A percentile compares a stretch with the other conserved stretches of the same genome.
phyloP scores from a whole-genome alignment of 2,888 invertebrate genomes.

The Halictus ligatus region DNA sequence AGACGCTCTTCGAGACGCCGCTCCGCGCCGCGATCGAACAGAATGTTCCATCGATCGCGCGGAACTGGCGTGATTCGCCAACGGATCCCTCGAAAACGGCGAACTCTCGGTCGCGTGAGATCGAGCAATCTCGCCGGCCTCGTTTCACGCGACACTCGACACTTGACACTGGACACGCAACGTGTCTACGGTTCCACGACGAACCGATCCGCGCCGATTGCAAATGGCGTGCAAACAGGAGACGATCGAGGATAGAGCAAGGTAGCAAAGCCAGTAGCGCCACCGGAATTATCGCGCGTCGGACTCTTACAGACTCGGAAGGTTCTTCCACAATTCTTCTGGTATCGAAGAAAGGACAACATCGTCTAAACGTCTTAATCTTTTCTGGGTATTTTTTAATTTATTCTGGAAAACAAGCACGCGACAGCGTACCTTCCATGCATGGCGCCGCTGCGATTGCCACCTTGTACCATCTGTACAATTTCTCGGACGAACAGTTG shows the following conservation, averaged over 20 bases:
- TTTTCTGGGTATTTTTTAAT: not conserved
- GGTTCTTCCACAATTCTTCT: not conserved
- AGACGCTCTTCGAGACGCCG: not conserved
- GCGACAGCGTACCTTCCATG: not conserved
- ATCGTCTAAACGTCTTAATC: not conserved
- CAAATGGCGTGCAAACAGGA: not conserved
- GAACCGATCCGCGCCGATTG: not conserved
- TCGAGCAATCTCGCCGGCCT: not conserved
- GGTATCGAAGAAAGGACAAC: not conserved
- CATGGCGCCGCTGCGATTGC: not conserved
- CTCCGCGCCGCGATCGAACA: not conserved
- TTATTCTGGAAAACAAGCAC: not conserved
- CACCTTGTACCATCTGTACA: not conserved
- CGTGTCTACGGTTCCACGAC: not conserved
- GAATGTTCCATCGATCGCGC: not conserved
- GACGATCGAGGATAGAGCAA: not conserved
- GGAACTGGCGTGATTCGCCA: not conserved
- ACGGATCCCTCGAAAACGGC: not conserved
- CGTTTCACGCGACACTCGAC: not conserved
- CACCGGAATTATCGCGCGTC: not conserved
- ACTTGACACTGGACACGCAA: constrained; percentile 7
- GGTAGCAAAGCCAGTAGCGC: constrained; percentile 1
- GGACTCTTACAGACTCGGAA: not conserved
- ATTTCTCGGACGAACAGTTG: not conserved
- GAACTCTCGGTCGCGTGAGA: not conserved